A percentile compares a stretch with the other conserved stretches of the same genome.
Evolutionary conservation across 2,797 vertebrate genomes (phyloP).

Genomic region (Protosalanx chinensis): DNA sequence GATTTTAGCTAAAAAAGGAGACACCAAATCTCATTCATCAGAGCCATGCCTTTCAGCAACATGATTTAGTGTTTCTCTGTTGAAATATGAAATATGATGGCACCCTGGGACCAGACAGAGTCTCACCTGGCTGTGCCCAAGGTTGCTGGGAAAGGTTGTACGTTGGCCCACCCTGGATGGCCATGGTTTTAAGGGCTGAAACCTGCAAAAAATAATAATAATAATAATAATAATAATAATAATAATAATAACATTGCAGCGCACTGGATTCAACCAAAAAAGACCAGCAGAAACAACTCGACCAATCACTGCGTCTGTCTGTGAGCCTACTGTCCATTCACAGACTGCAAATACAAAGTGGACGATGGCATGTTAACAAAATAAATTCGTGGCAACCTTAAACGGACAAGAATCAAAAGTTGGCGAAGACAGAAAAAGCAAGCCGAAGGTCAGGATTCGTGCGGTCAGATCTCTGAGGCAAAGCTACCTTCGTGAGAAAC

Average conservation of each 20-base stretch:
- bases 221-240: too few species aligned
- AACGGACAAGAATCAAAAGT: constrained; percentile 33
- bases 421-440: constrained; percentile 23
- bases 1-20: constrained; percentile 85
- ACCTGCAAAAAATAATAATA: constrained; percentile 81
- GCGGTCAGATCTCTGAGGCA: constrained; percentile 42
- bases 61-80: constrained; percentile 43
- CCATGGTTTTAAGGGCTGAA: constrained; percentile 89
- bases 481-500: constrained; percentile 88
- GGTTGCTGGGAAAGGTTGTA: constrained; percentile 92
- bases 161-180: constrained; percentile 88
- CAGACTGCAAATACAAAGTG: neutral
- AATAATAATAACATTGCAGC: constrained; percentile 18
- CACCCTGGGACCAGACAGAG: constrained; percentile 46
- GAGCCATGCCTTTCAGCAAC: constrained; percentile 51
- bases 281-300: neutral
- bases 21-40: constrained; percentile 37
- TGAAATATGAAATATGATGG: constrained; percentile 41
- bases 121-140: constrained; percentile 94
- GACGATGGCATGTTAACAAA: neutral
- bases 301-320: neutral
- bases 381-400: constrained; percentile 18
- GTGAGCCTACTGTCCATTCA: neutral
- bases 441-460: constrained; percentile 51
- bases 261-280: constrained; percentile 24